Conservation (phyloP, 2,888 invertebrate genomes). For the Pheosia gnoma region DNA sequence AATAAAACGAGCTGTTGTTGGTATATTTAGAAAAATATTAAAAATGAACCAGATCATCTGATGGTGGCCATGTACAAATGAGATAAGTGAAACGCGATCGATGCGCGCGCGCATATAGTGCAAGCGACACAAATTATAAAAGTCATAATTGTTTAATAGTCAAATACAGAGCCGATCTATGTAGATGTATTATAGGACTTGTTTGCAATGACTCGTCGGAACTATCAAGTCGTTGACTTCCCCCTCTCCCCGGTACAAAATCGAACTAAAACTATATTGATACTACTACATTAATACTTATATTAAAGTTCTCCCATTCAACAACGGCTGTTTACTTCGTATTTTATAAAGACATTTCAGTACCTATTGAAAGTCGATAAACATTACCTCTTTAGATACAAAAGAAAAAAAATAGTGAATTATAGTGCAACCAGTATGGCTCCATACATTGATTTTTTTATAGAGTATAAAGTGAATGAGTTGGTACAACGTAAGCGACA, state of each 20-base stretch:
- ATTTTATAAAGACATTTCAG: constrained; percentile 65
- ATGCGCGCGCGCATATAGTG: constrained; percentile 57
- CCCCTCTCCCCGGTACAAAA: constrained; percentile 75
- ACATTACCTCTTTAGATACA: constrained; percentile 74
- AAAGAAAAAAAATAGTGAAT: constrained; percentile 70
- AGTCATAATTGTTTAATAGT: constrained; percentile 68
- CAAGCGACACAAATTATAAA: constrained; percentile 70
- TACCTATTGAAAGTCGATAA: constrained; percentile 54
- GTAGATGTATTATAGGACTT: constrained; percentile 66
- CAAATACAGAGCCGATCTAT: constrained; percentile 79
- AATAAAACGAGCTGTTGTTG: constrained; percentile 79
- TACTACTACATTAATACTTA: constrained; percentile 54
- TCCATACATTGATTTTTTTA: constrained; percentile 54
- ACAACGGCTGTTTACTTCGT: constrained; percentile 68
- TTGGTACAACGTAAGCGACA: constrained; percentile 47
- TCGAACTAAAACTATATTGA: constrained; percentile 64
- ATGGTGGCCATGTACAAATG: constrained; percentile 88
- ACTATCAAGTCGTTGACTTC: constrained; percentile 47
- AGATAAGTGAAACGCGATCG: constrained; percentile 70
- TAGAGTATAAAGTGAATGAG: constrained; percentile 50
- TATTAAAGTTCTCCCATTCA: constrained; percentile 67
- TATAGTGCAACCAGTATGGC: constrained; percentile 65
- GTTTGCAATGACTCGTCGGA: constrained; percentile 53
- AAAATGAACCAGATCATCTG: constrained; percentile 86
- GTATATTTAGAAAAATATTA: constrained; percentile 83